Evolutionary conservation across 2,113 vertebrate genomes (phyloP).

Genomic region (Heteronetta atricapilla): DNA sequence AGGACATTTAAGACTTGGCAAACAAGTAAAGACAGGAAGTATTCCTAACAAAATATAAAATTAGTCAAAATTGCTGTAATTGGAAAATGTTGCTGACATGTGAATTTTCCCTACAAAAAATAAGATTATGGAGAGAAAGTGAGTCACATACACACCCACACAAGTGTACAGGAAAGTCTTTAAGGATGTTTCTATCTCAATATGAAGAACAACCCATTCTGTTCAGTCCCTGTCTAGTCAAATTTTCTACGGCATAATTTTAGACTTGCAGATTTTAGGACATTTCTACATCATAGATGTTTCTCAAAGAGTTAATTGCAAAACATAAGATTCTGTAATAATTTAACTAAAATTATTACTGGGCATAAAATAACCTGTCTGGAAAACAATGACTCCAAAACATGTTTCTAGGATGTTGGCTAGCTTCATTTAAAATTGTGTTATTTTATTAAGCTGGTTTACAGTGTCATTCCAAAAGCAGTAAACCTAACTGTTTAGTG

Average conservation of each 20-base stretch:
- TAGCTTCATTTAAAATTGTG: background rate
- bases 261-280: background rate
- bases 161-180: background rate
- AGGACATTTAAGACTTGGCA: background rate
- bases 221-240: background rate
- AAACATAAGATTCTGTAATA: background rate
- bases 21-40: background rate
- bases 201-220: background rate
- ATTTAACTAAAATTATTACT: background rate
- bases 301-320: background rate
- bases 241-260: background rate
- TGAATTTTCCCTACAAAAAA: background rate
- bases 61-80: background rate
- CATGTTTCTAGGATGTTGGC: background rate
- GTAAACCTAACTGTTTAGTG: background rate
- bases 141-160: background rate
- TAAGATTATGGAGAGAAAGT: fast-evolving
- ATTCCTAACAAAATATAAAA: background rate
- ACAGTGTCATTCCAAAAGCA: background rate
- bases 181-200: background rate
- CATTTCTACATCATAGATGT: background rate
- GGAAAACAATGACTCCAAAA: background rate
- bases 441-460: background rate
- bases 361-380: background rate
- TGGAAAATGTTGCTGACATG: background rate